phyloP scores from a whole-genome alignment of 1,140 invertebrate genomes.

The Drosophila nasuta region DNA sequence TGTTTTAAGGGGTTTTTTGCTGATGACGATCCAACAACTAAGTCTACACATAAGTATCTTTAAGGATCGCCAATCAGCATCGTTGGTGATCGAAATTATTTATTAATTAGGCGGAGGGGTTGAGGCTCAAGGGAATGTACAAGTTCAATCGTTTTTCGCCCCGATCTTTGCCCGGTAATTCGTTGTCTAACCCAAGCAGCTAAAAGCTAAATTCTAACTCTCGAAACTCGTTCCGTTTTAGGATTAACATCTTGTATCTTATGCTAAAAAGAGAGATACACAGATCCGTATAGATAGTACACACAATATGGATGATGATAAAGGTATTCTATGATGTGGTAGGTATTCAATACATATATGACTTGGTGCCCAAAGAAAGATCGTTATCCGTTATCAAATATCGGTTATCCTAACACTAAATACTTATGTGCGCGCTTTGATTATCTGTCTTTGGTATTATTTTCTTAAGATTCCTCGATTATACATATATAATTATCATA shows the following conservation, averaged over 20 bases:
- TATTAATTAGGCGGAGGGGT: slow-evolving; percentile 11
- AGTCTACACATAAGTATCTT: background rate
- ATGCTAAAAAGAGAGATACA: slow-evolving; percentile 20
- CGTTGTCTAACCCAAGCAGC: slow-evolving; percentile 73
- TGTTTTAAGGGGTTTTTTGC: slow-evolving; percentile 9
- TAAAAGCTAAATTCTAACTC: slow-evolving; percentile 26
- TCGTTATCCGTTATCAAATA: slow-evolving; percentile 16
- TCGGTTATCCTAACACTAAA: slow-evolving; percentile 20
- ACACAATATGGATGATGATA: background rate
- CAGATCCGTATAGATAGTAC: slow-evolving; percentile 10
- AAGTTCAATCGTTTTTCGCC: slow-evolving; percentile 43
- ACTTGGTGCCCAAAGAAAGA: slow-evolving; percentile 62
- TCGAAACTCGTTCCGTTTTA: slow-evolving; percentile 14
- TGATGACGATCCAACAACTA: slow-evolving; percentile 5
- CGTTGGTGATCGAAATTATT: slow-evolving; percentile 65
- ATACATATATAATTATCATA: slow-evolving; percentile 14
- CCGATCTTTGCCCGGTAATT: slow-evolving; percentile 58
- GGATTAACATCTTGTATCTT: slow-evolving; percentile 20
- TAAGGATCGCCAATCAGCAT: slow-evolving; percentile 41
- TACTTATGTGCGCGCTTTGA: slow-evolving; percentile 69
- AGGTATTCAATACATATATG: background rate
- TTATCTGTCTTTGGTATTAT: slow-evolving; percentile 71
- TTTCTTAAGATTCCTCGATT: slow-evolving; percentile 4
- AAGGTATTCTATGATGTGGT: background rate
- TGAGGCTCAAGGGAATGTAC: slow-evolving; percentile 33